A percentile compares a stretch with the other conserved stretches of the same genome.
Conservation (phyloP, 2,797 vertebrate genomes). For the Vipera latastei region DNA sequence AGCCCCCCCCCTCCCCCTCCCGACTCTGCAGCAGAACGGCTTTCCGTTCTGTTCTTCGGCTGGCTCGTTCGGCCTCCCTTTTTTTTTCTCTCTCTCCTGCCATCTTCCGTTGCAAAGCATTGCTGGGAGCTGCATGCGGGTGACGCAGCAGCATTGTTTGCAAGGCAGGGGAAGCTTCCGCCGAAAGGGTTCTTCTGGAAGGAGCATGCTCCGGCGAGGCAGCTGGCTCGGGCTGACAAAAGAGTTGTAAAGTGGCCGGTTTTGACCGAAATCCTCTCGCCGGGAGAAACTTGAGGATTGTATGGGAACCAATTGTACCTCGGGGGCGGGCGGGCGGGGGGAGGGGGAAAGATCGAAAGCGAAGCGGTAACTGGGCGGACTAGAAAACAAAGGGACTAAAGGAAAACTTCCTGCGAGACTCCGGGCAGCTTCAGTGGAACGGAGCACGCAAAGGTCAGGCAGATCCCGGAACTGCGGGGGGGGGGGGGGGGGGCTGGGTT, state of each 20-base stretch:
- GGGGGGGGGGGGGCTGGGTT: neutral
- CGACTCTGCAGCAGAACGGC: constrained; percentile 70
- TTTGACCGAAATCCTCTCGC: constrained; percentile 32
- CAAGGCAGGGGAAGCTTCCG: constrained; percentile 70
- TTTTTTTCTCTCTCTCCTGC: constrained; percentile 62
- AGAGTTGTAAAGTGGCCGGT: constrained; percentile 1
- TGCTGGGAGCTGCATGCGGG: constrained; percentile 81
- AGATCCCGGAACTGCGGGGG: constrained; percentile 41
- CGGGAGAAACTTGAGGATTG: neutral
- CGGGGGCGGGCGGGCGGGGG: too few relatives aligned
- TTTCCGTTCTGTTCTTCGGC: constrained; percentile 46
- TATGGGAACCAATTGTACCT: neutral
- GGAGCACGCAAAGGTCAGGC: constrained; percentile 73
- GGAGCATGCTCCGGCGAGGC: constrained; percentile 50
- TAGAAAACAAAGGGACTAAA: constrained; percentile 73
- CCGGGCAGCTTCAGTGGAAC: constrained; percentile 61
- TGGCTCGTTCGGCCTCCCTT: constrained; percentile 21
- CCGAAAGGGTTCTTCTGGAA: constrained; percentile 57
- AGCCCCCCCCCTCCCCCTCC: constrained; percentile 68
- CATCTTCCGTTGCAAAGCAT: constrained; percentile 79
- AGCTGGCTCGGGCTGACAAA: constrained; percentile 27
- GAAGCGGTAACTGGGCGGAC: constrained; percentile 41
- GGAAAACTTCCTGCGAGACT: constrained; percentile 69
- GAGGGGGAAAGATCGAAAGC: neutral
- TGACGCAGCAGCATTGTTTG: constrained; percentile 80